A percentile compares a stretch with the other conserved stretches of the same genome.
Evolutionary conservation across 2,113 vertebrate genomes (phyloP).

Genomic region (Elachura formosa): DNA sequence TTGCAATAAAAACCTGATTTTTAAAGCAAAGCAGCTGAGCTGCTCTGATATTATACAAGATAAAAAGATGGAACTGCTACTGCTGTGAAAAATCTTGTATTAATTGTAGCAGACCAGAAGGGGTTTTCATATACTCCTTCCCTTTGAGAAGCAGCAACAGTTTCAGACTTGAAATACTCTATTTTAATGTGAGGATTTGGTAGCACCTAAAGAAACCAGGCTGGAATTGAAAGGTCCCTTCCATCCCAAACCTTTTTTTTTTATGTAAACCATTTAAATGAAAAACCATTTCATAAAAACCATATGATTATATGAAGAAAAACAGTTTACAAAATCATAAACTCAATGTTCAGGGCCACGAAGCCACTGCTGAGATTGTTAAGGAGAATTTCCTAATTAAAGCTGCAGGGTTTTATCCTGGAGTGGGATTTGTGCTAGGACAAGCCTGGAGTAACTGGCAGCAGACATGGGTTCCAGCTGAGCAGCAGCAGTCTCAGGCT

Average conservation of each 20-base stretch:
- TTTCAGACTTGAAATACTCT: neutral
- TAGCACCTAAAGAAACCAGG: neutral
- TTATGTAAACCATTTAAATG: no score
- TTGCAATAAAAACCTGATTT: neutral
- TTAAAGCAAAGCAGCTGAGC: slow-evolving; percentile 7
- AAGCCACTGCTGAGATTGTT: neutral
- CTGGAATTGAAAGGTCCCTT: neutral
- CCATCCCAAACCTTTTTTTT: neutral
- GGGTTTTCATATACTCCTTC: neutral
- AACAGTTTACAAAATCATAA: neutral
- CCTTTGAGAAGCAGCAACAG: neutral
- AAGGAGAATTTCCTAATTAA: neutral
- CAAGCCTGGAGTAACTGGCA: neutral
- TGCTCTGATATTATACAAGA: neutral
- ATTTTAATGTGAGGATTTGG: neutral
- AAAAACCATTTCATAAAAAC: no score
- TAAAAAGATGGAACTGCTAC: neutral
- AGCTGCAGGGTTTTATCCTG: neutral
- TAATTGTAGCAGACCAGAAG: neutral
- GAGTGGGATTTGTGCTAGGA: neutral
- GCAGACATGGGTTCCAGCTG: neutral
- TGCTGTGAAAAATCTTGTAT: neutral
- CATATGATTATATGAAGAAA: neutral
- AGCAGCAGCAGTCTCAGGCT: no score
- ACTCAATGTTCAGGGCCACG: neutral